phyloP scores from a whole-genome alignment of 2,113 vertebrate genomes.

The Cheilinus undulatus region DNA sequence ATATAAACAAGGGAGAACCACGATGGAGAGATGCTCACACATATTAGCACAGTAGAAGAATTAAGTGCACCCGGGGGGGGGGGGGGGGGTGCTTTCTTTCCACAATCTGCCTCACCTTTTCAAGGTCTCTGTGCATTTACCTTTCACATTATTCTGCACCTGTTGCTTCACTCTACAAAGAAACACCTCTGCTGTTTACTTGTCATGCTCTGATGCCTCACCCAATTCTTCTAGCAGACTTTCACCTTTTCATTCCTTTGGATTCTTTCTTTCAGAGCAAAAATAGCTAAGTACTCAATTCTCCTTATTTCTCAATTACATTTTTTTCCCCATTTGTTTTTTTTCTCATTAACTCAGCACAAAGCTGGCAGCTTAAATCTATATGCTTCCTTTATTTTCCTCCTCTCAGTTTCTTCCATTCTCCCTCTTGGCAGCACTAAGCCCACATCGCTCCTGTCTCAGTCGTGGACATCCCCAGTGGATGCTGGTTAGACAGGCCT shows the following conservation, averaged over 20 bases:
- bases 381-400: slow-evolving; percentile 16
- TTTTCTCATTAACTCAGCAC: slow-evolving; percentile 17
- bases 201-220: slow-evolving; percentile 47
- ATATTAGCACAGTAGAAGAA: slow-evolving; percentile 2
- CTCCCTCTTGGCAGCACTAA: slow-evolving; percentile 36
- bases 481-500: slow-evolving; percentile 59
- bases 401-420: not conserved
- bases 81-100: slow-evolving; percentile 7
- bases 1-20: slow-evolving; percentile 45
- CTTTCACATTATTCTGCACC: slow-evolving; percentile 51
- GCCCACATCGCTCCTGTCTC: slow-evolving; percentile 28
- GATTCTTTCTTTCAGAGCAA: slow-evolving; percentile 26
- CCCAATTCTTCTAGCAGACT: slow-evolving; percentile 40
- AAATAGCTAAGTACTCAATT: slow-evolving; percentile 31
- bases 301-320: slow-evolving; percentile 29
- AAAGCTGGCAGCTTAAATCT: slow-evolving; percentile 31
- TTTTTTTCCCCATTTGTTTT: slow-evolving; percentile 13
- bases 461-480: slow-evolving; percentile 39
- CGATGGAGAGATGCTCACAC: slow-evolving; percentile 6
- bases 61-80: slow-evolving; percentile 2
- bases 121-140: slow-evolving; percentile 59
- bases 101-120: slow-evolving; percentile 49
- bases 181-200: slow-evolving; percentile 61
- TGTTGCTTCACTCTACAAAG: slow-evolving; percentile 56
- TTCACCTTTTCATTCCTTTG: slow-evolving; percentile 34